These are phyloP conservation scores for Pavo muticus DNA, from an alignment of 2,113 vertebrate species.

Conservation along the genomic window DNA sequence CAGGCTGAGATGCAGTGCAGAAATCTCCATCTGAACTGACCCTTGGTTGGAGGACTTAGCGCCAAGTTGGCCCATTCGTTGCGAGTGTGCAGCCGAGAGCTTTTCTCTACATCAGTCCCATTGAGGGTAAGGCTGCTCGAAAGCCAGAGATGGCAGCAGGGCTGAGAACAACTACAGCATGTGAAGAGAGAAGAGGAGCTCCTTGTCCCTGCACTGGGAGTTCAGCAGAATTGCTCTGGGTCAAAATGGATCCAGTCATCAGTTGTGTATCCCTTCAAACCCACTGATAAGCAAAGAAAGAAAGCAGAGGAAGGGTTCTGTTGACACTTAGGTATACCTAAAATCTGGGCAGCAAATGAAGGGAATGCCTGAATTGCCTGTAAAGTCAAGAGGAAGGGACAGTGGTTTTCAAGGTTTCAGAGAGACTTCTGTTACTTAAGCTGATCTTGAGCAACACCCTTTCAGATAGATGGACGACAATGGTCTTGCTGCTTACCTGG, in stretches of 20 bases:
- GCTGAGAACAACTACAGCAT: fast-evolving
- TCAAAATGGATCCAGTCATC: background rate
- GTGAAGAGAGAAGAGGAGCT: background rate
- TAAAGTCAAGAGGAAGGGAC: background rate
- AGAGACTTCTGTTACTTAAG: background rate
- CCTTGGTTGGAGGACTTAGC: background rate
- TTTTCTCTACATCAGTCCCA: fast-evolving
- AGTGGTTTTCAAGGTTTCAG: background rate
- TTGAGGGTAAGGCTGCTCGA: background rate
- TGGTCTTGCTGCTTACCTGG: background rate
- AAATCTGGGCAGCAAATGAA: background rate
- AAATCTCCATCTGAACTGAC: background rate
- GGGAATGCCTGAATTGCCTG: background rate
- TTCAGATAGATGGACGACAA: background rate
- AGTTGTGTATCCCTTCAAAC: background rate
- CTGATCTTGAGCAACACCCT: background rate
- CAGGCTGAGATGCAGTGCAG: background rate
- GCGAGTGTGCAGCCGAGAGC: fast-evolving
- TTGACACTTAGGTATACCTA: background rate
- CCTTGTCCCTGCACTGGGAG: fast-evolving
- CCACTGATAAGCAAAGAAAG: background rate
- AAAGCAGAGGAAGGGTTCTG: background rate
- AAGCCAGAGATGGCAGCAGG: background rate
- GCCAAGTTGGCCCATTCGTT: background rate
- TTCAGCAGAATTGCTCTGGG: background rate